Evolutionary conservation across 2,888 invertebrate species (phyloP).

Genomic region (Microplitis deprimator): DNA sequence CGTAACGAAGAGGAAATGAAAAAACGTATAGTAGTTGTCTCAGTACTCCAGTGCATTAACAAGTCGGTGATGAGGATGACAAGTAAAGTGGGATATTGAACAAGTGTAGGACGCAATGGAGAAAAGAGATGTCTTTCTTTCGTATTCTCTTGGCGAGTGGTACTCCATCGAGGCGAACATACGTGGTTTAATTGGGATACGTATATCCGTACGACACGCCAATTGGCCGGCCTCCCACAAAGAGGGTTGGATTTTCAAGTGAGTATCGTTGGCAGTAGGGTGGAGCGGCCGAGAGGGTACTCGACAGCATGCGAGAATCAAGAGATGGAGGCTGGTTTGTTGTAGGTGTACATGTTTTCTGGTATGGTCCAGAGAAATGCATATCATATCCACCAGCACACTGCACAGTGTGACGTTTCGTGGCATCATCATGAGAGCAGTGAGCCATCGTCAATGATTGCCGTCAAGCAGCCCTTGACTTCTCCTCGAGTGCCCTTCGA

Average conservation of each 20-base stretch:
- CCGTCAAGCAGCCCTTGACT: slow-evolving; percentile 38
- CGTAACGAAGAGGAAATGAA: background rate
- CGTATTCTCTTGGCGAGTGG: slow-evolving; percentile 24
- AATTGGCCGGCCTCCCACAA: slow-evolving; percentile 49
- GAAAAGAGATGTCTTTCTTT: slow-evolving; percentile 20
- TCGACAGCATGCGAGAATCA: slow-evolving; percentile 38
- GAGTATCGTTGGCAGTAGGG: slow-evolving; percentile 47
- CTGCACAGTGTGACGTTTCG: background rate
- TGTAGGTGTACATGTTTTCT: slow-evolving; percentile 56
- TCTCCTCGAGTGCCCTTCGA: slow-evolving; percentile 48
- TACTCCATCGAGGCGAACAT: slow-evolving; percentile 44
- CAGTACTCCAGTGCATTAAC: background rate
- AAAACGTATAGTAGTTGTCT: background rate
- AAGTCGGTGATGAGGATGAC: slow-evolving; percentile 41
- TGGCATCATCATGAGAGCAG: background rate
- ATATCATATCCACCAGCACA: background rate
- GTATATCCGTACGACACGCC: slow-evolving; percentile 28
- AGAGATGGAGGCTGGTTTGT: slow-evolving; percentile 51
- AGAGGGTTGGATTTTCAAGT: slow-evolving; percentile 49
- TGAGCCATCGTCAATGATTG: slow-evolving; percentile 19
- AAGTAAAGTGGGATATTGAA: slow-evolving; percentile 47
- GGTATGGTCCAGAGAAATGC: slow-evolving; percentile 41
- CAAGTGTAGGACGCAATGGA: slow-evolving; percentile 39
- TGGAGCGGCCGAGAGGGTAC: slow-evolving; percentile 51
- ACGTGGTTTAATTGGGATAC: slow-evolving; percentile 51